Conservation (phyloP, 2,113 vertebrate species). For the Tychaedon coryphoeus region DNA sequence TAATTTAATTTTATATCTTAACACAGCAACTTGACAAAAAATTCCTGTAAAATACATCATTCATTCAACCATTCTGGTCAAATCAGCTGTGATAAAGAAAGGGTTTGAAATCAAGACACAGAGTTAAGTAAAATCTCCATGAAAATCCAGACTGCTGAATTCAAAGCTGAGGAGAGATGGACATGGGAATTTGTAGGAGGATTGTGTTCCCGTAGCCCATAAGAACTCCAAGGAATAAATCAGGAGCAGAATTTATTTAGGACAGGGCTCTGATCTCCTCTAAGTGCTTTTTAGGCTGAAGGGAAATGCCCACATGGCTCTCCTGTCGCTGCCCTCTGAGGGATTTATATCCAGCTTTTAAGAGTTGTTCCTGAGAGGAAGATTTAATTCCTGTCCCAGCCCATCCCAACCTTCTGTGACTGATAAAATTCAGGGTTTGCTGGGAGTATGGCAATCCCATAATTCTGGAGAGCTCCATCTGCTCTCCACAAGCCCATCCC, state of each 20-base stretch:
- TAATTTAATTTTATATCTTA: neutral
- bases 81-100: neutral
- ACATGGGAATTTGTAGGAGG: neutral
- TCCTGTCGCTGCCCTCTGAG: neutral
- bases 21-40: neutral
- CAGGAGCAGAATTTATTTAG: neutral
- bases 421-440: neutral
- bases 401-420: neutral
- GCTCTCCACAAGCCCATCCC: fast-evolving
- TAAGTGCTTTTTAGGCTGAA: conserved; percentile 3
- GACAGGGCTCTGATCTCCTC: neutral
- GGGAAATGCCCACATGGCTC: neutral
- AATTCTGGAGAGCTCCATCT: neutral
- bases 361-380: neutral
- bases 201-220: neutral
- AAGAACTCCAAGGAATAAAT: conserved; percentile 18
- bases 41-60: neutral
- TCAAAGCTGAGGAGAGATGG: neutral
- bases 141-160: neutral
- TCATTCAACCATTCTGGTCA: neutral
- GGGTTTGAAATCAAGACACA: neutral
- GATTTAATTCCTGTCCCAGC: neutral
- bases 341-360: conserved; percentile 18
- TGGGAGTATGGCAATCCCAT: neutral
- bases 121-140: neutral